phyloP scores from a whole-genome alignment of 1,140 invertebrate genomes.

The Drosophila chauvacae region DNA sequence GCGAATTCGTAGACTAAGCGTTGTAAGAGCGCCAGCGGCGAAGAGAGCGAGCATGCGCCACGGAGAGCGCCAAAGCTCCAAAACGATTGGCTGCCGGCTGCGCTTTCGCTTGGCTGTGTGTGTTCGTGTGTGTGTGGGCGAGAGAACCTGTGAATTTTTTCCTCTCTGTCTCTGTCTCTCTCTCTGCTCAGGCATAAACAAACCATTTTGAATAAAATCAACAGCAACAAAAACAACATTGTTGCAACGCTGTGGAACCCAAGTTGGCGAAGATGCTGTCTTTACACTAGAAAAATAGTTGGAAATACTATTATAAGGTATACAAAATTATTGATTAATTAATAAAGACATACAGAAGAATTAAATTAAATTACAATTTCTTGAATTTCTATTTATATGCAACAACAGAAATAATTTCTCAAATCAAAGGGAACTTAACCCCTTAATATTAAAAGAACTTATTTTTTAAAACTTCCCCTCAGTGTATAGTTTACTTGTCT shows the following conservation, averaged over 20 bases:
- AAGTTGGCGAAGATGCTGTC: slow-evolving; percentile 41
- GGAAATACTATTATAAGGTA: too few species aligned
- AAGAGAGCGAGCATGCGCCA: slow-evolving; percentile 51
- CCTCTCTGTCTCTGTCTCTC: background rate
- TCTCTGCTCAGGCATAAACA: slow-evolving; percentile 68
- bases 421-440: background rate
- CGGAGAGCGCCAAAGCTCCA: slow-evolving; percentile 61
- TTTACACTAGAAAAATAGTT: slow-evolving; percentile 6
- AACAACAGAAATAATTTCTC: too few species aligned
- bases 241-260: slow-evolving; percentile 58
- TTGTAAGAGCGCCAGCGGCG: slow-evolving; percentile 5
- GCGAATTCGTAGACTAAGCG: slow-evolving; percentile 35
- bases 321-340: background rate
- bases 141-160: slow-evolving; percentile 26
- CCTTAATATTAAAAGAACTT: too few species aligned
- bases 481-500: slow-evolving; percentile 11
- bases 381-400: background rate
- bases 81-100: slow-evolving; percentile 52
- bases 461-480: background rate
- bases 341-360: background rate
- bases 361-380: background rate
- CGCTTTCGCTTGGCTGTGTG: slow-evolving; percentile 13
- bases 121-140: slow-evolving; percentile 37
- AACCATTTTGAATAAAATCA: slow-evolving; percentile 83
- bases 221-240: slow-evolving; percentile 35